Evolutionary conservation across 2,888 invertebrate species (phyloP), one percentile per base, ranked within the genome.

Genomic region (Sturmia bella): DNA sequence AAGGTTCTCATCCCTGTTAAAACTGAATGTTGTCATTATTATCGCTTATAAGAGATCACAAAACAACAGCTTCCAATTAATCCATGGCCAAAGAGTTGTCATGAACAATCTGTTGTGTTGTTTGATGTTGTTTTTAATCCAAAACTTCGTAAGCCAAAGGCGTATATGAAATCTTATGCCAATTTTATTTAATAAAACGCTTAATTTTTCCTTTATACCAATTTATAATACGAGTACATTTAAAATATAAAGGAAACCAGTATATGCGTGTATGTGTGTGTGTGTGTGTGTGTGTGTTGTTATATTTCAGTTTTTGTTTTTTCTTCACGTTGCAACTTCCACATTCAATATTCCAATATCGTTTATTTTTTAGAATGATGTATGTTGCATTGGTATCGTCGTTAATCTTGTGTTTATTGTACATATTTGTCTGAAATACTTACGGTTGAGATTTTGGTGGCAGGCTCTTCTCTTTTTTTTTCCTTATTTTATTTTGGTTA

Each of bases 21-120:
- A 57, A 66, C 59, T 43, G 50, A 24, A 45, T 37, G 24, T 75
- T 70, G 72, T 82, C 78, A 78, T 78, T 82, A 78, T 78, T 82
- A 82, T 82, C 82, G 43, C 78, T 66, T 74, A 74, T 78, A 78
- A 74, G 73, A 79, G 83, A 83, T 83, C 83, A 79, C 59, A 76
- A 80, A 83, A 80, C 83, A 83, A 80, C 83, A 83, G 83, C 83
- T 83, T 80, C 83, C 83, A 83, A 83, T 83, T 83, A 83, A 83
- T 83, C 79, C 83, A 75, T 83, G 79, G 78, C 80, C 83, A 79
- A 79, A 76, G 56, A 74, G 75, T 79, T 83, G 83, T 82, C 82
- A 77, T 74, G 82, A 73, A 78, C 81, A 78, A 82, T 82, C 81
- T 74, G 73, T 77, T 64, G 57, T 52, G 41, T 57, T 64, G 50